Conservation (phyloP, 2,113 vertebrate species). For the Hypomesus transpacificus region DNA sequence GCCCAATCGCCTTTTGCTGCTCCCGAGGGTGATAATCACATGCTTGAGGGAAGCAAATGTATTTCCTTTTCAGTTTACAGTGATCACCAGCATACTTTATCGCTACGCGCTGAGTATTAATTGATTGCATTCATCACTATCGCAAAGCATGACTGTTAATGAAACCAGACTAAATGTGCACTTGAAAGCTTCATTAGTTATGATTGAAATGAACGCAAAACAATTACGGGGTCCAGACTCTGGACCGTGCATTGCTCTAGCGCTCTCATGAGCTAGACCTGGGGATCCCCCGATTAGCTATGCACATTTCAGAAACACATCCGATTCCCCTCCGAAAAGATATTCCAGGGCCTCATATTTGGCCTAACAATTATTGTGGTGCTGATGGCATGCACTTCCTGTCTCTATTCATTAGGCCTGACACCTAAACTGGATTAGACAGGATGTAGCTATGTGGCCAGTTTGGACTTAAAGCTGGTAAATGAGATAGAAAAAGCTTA, state of each 20-base stretch:
- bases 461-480: constrained; percentile 1
- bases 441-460: constrained; percentile 17
- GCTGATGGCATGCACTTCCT: constrained; percentile 19
- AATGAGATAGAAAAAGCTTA: constrained; percentile 10
- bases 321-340: background rate
- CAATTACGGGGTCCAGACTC: background rate
- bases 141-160: constrained; percentile 48
- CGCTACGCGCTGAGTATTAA: constrained; percentile 47
- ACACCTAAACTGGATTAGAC: constrained; percentile 30
- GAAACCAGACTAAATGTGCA: constrained; percentile 23
- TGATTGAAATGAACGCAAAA: constrained; percentile 38
- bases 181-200: background rate
- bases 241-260: too few species aligned
- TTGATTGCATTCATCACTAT: constrained; percentile 52
- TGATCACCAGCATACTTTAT: constrained; percentile 45
- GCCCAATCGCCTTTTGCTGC: constrained; percentile 52
- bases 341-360: background rate
- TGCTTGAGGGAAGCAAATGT: constrained; percentile 35
- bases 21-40: constrained; percentile 56
- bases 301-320: too few species aligned
- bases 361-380: background rate
- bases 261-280: too few species aligned
- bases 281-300: too few species aligned
- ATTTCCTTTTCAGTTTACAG: constrained; percentile 32
- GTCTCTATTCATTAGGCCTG: constrained; percentile 34